Conservation (phyloP, 1,140 invertebrate genomes). For the Venustaconcha ellipsiformis region DNA sequence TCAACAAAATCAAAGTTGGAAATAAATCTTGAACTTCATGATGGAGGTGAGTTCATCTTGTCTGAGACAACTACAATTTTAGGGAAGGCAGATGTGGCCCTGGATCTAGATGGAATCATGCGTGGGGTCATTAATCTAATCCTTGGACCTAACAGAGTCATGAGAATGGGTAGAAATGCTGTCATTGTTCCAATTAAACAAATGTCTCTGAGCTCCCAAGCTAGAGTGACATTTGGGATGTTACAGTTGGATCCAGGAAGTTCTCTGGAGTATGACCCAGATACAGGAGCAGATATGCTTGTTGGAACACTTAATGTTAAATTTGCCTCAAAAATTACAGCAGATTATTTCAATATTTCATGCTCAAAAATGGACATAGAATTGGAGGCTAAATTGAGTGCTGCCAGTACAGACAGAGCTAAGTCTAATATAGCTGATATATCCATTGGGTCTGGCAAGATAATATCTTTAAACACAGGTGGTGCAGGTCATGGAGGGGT, state of each 20-base stretch:
- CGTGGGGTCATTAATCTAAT: slow-evolving; percentile 53
- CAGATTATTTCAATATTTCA: slow-evolving; percentile 56
- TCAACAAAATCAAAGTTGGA: slow-evolving; percentile 45
- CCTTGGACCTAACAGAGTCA: slow-evolving; percentile 42
- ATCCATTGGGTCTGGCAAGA: slow-evolving; percentile 29
- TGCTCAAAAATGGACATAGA: slow-evolving; percentile 48
- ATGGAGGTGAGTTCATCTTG: slow-evolving; percentile 55
- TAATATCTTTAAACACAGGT: slow-evolving; percentile 25
- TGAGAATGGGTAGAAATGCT: slow-evolving; percentile 48
- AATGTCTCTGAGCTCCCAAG: slow-evolving; percentile 30
- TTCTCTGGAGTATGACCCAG: slow-evolving; percentile 46
- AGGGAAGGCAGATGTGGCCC: slow-evolving; percentile 42
- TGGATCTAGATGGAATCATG: slow-evolving; percentile 54
- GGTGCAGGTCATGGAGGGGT: slow-evolving; percentile 55
- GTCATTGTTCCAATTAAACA: slow-evolving; percentile 47
- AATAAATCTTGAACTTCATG: slow-evolving; percentile 54
- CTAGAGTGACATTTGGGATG: slow-evolving; percentile 49
- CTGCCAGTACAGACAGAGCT: slow-evolving; percentile 41
- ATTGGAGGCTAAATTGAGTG: slow-evolving; percentile 45
- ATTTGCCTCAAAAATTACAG: slow-evolving; percentile 43
- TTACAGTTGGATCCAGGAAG: slow-evolving; percentile 56
- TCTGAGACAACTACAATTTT: slow-evolving; percentile 54
- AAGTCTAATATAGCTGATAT: slow-evolving; percentile 43
- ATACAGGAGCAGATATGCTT: slow-evolving; percentile 54
- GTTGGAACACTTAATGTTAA: slow-evolving; percentile 48